Evolutionary conservation across 2,888 invertebrate species (phyloP), one percentile per base, ranked within the genome.

Genomic region (Archips xylosteana): DNA sequence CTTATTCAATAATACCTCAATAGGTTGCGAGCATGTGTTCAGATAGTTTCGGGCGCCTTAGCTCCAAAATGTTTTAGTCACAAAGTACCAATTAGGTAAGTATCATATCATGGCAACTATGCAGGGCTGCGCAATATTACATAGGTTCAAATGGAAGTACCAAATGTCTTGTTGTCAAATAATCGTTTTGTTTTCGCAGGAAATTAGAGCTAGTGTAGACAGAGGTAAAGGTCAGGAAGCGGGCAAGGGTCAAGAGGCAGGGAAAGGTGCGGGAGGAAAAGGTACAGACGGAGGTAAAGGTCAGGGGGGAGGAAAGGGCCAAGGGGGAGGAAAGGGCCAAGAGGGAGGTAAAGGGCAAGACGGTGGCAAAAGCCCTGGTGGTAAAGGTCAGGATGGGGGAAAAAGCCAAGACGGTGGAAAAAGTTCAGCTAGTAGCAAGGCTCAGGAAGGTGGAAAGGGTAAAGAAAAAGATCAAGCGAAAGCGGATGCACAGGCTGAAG

Each of bases 351-450:
- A 51, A 13, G 51, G 5, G n/a, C 51, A 51, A 51, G 49, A 49
- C 23, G 61, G 47, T 9, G 34, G 64, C 0, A 77, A 78, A 64
- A 76, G 78, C 47, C 75, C 54, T 15, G 76, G 78, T 23, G 79
- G 76, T 62, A 49, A 15, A 49, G 68, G 51, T 36, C 76, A 76
- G 8, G 76, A 49, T 47, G 75, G 45, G 60, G 39, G 32, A 65
- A 47, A n/a, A 65, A 36, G 51, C 2, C 1, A 8, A 34, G 23
- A 49, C 60, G 57, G 23, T 3, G 61, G 45, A n/a, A 59, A 49
- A n/a, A n/a, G n/a, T n/a, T n/a, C n/a, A n/a, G n/a, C n/a, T n/a
- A n/a, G n/a, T n/a, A n/a, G n/a, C n/a, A 49, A 32, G 63, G 15
- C 8, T n/a, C 54, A 15, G 42, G 4, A 10, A 9, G 61, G 59